phyloP scores from a whole-genome alignment of 2,888 invertebrate species.

The Rapana venosa region DNA sequence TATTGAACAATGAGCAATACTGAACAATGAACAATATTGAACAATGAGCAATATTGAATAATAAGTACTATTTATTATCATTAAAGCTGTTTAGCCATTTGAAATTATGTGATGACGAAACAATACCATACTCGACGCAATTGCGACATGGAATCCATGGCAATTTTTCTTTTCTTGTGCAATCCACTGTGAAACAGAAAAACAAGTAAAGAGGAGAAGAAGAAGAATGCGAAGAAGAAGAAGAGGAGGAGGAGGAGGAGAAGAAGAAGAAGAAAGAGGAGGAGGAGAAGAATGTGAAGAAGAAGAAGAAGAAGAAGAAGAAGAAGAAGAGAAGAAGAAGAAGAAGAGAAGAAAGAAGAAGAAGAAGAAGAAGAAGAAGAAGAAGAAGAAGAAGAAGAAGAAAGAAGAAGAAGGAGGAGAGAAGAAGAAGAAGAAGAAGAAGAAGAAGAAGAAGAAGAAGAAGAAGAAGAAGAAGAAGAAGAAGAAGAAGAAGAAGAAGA shows the following conservation, averaged over 20 bases:
- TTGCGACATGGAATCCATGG: no score
- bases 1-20: no score
- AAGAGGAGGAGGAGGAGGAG: neutral
- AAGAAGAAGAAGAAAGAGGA: conserved; percentile 3
- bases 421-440: neutral
- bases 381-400: neutral
- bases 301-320: conserved; percentile 11
- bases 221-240: neutral
- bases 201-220: neutral
- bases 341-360: neutral
- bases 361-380: neutral
- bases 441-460: neutral
- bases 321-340: neutral
- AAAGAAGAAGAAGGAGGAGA: neutral
- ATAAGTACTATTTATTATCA: no score
- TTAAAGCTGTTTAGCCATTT: no score
- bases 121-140: no score
- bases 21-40: no score
- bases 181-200: neutral
- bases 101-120: no score
- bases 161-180: no score
- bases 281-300: conserved; percentile 3
- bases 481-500: neutral
- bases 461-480: neutral
- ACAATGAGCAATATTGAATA: no score